Percentiles rank a stretch among this genome's conserved stretches.
Evolutionary conservation across 64 coral and sea anemone species (phyloP).

Genomic region (Dendrophyllia cribrosa): DNA sequence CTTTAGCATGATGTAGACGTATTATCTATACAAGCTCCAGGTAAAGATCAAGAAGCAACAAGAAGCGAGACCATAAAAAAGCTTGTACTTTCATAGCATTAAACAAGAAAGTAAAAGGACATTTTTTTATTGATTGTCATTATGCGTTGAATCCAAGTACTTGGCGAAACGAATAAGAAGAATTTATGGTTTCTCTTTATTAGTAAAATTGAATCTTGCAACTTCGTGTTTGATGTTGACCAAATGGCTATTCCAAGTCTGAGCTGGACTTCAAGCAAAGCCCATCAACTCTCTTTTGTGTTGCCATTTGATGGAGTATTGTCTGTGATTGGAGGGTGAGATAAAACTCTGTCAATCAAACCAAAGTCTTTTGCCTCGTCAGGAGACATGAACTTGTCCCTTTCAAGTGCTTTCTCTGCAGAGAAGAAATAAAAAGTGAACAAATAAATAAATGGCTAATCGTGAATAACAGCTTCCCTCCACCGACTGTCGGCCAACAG

Average conservation of each 20-base stretch:
- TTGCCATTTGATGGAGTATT: neutral
- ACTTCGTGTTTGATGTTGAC: neutral
- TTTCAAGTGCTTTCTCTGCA: conserved; percentile 93
- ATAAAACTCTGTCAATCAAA: conserved; percentile 91
- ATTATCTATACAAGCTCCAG: no score
- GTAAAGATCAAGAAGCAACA: no score
- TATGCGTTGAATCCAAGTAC: no score
- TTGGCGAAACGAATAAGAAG: no score
- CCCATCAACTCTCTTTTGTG: neutral
- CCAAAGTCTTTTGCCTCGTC: conserved; percentile 98
- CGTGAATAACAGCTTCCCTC: no score
- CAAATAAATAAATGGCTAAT: neutral
- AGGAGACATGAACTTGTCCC: conserved; percentile 96
- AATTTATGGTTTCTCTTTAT: neutral
- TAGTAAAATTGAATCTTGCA: neutral
- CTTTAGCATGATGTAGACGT: neutral
- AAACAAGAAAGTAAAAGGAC: no score
- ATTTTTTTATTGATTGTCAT: no score
- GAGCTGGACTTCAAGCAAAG: no score
- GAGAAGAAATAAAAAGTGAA: neutral
- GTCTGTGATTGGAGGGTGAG: conserved; percentile 73
- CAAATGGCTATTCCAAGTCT: neutral
- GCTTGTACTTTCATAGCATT: no score
- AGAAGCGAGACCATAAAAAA: no score
- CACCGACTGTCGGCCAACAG: no score